phyloP scores from a whole-genome alignment of 2,797 vertebrate genomes.

The Ctenosaura bakeri region DNA sequence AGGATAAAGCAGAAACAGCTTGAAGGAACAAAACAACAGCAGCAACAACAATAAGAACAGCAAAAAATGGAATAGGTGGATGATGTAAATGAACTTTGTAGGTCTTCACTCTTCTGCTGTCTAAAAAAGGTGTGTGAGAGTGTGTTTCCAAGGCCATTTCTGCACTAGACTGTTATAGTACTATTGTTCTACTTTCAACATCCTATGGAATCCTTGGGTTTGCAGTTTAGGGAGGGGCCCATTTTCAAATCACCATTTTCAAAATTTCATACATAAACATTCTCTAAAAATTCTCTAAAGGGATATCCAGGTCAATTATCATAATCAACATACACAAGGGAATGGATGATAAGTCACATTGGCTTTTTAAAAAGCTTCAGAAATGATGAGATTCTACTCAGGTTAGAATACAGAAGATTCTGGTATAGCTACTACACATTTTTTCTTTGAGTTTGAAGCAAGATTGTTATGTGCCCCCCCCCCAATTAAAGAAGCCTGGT shows the following conservation, averaged over 20 bases:
- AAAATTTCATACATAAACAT: background rate
- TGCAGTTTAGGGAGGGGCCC: no score
- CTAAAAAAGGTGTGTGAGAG: background rate
- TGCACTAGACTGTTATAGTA: no score
- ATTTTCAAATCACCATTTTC: accelerated
- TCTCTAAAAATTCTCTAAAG: background rate
- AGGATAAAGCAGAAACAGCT: no score
- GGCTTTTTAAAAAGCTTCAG: background rate
- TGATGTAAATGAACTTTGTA: background rate
- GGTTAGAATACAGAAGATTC: background rate
- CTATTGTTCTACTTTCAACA: no score
- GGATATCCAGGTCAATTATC: background rate
- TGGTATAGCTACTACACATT: background rate
- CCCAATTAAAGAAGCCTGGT: background rate
- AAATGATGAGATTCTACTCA: background rate
- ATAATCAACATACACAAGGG: background rate
- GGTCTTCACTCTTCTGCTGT: background rate
- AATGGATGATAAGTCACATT: background rate
- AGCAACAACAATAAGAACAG: no score
- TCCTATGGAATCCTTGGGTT: no score
- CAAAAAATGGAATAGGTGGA: background rate
- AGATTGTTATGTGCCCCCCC: background rate
- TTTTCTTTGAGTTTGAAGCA: background rate
- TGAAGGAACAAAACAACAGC: no score
- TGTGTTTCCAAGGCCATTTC: no score